A percentile compares a stretch with the other conserved stretches of the same genome.
Conservation (phyloP, 2,888 invertebrate species). For the Conus canariensis region DNA sequence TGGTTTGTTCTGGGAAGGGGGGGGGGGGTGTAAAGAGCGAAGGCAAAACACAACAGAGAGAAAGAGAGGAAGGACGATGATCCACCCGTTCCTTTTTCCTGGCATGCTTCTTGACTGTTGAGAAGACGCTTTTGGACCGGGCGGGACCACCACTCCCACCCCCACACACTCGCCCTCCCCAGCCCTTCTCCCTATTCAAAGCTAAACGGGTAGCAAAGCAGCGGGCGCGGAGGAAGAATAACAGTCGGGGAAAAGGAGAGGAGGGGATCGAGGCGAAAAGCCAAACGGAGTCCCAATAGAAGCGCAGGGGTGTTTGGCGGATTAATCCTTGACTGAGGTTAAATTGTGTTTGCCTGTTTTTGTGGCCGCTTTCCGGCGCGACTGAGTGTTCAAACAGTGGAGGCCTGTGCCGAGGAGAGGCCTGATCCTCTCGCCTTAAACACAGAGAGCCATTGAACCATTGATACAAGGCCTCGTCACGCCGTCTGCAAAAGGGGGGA, state of each 20-base stretch:
- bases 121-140: neutral
- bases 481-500: neutral
- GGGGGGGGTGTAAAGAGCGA: too few relatives aligned
- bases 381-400: conserved; percentile 29
- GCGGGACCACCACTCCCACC: neutral
- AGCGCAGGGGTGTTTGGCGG: conserved; percentile 32
- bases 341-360: conserved; percentile 43
- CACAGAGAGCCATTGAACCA: conserved; percentile 19
- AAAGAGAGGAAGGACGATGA: neutral
- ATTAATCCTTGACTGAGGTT: conserved; percentile 42
- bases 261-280: conserved; percentile 30
- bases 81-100: conserved; percentile 36
- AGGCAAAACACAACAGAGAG: too few relatives aligned
- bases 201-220: conserved; percentile 37
- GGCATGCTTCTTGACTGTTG: neutral
- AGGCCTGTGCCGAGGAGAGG: neutral
- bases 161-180: neutral
- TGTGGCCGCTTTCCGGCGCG: conserved; percentile 36
- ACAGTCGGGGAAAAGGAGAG: neutral
- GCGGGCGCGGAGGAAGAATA: neutral
- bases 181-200: neutral
- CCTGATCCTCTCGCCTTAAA: neutral
- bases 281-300: conserved; percentile 37
- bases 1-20: conserved; percentile 1
- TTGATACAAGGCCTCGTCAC: conserved; percentile 18